These are phyloP conservation scores for Achroia grisella DNA, from an alignment of 1,140 invertebrate genomes.

Conservation along the genomic window DNA sequence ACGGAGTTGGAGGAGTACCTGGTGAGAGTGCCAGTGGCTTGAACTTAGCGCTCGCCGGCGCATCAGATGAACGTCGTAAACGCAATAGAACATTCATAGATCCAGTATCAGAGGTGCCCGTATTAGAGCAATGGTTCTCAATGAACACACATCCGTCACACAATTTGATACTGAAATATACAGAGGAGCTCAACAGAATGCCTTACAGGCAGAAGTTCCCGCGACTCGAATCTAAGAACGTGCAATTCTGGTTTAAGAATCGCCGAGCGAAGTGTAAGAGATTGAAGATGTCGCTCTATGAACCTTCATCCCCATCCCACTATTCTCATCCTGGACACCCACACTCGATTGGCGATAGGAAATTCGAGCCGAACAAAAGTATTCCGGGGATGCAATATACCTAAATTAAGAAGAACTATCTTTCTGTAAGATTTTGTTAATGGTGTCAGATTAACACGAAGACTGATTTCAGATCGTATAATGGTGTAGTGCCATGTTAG, in stretches of 20 bases:
- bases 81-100: constrained; percentile 99
- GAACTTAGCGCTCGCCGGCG: constrained; percentile 76
- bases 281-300: constrained; percentile 90
- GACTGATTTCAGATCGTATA: constrained; percentile 61
- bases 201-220: constrained; percentile 97
- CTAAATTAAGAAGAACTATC: neutral
- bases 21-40: constrained; percentile 71
- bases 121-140: constrained; percentile 97
- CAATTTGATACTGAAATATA: constrained; percentile 96
- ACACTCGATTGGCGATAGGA: constrained; percentile 53
- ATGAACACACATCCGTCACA: constrained; percentile 98
- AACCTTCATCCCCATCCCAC: constrained; percentile 70
- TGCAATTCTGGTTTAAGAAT: constrained; percentile 98
- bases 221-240: constrained; percentile 96
- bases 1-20: constrained; percentile 58
- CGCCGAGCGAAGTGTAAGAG: constrained; percentile 96
- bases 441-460: constrained; percentile 41
- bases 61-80: constrained; percentile 89
- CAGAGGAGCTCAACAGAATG: constrained; percentile 95
- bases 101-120: constrained; percentile 97
- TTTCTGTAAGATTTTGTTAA: constrained; percentile 1
- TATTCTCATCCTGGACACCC: constrained; percentile 62
- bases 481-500: constrained; percentile 70
- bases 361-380: constrained; percentile 30
- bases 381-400: neutral